Conservation (phyloP, 2,797 vertebrate species). For the Carduelis carduelis region DNA sequence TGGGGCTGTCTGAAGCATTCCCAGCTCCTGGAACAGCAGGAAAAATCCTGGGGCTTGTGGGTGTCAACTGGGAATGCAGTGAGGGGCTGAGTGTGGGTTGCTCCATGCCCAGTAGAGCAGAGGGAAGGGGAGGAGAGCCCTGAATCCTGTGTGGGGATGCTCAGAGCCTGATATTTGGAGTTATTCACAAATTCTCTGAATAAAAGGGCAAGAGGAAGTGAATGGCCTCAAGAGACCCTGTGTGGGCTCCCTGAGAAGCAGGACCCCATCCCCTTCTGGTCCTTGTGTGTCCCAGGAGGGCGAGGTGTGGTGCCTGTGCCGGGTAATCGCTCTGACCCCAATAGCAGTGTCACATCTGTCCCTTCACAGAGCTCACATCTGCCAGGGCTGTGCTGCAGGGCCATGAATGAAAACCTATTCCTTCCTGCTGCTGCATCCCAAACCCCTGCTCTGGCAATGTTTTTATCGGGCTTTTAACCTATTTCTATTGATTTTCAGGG, state of each 20-base stretch:
- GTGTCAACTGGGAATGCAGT: background rate
- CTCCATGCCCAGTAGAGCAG: background rate
- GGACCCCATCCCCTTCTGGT: background rate
- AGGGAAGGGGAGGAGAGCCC: background rate
- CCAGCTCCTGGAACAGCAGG: background rate
- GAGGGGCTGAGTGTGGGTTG: background rate
- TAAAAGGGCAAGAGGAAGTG: background rate
- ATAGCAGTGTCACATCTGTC: background rate
- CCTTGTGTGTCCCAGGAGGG: background rate
- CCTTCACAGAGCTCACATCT: background rate
- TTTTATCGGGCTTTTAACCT: background rate
- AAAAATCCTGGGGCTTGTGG: background rate
- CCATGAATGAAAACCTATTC: background rate
- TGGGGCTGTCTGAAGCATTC: background rate
- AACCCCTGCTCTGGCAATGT: background rate
- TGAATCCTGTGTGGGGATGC: background rate
- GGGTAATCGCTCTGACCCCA: background rate
- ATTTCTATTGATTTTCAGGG: background rate
- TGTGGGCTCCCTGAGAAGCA: background rate
- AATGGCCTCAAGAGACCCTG: background rate
- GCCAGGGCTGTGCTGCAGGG: background rate
- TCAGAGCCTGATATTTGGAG: background rate
- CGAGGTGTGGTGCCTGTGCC: fast-evolving
- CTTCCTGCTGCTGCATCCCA: background rate
- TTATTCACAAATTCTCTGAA: background rate